phyloP scores from a whole-genome alignment of 2,113 vertebrate genomes.

The Thinocorus orbignyianus region DNA sequence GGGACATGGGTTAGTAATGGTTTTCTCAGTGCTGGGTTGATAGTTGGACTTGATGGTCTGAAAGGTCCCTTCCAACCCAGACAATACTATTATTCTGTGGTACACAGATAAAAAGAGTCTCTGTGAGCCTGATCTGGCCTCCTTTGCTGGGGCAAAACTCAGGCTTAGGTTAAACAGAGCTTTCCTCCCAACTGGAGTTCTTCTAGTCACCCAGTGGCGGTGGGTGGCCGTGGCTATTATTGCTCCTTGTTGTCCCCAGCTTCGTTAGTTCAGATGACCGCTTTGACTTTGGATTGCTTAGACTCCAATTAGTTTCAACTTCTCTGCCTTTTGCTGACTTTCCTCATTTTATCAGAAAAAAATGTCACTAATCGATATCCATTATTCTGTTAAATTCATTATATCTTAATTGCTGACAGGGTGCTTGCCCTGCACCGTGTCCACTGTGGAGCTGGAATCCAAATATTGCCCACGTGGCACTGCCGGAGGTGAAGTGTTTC shows the following conservation, averaged over 20 bases:
- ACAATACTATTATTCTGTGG: no score
- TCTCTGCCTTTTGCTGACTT: not conserved
- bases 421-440: not conserved
- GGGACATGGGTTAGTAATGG: no score
- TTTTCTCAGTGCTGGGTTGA: no score
- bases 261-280: not conserved
- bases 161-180: not conserved
- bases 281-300: not conserved
- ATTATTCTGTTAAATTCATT: slow-evolving; percentile 4
- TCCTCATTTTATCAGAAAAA: not conserved
- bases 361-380: slow-evolving; percentile 12
- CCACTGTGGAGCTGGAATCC: not conserved
- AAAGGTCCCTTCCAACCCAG: no score
- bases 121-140: not conserved
- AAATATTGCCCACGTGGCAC: not conserved
- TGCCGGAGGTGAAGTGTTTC: not conserved
- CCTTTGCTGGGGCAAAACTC: not conserved
- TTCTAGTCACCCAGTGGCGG: fast-evolving
- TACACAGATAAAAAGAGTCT: no score
- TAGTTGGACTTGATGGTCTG: no score
- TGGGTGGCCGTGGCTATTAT: not conserved
- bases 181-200: not conserved
- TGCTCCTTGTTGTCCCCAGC: not conserved
- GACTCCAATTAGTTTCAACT: not conserved
- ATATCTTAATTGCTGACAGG: not conserved